These are phyloP conservation scores for Andrena cerasifolii DNA, from an alignment of 1,140 invertebrate genomes.

Conservation along the genomic window DNA sequence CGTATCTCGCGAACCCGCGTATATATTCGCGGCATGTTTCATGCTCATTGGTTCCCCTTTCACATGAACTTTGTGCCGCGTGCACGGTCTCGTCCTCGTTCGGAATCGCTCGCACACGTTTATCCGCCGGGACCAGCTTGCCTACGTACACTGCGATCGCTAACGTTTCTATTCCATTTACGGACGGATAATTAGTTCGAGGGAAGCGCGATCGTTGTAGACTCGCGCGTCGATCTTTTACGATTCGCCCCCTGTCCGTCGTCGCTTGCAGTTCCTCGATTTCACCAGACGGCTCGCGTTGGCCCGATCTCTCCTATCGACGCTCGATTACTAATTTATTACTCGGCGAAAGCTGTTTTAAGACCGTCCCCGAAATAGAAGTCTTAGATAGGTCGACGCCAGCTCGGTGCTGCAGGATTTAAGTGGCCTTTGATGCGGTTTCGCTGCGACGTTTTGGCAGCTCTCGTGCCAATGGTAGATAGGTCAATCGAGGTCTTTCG, in stretches of 20 bases:
- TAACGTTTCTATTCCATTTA: constrained; percentile 64
- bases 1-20: constrained; percentile 11
- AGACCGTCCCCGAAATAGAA: constrained; percentile 6
- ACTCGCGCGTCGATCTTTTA: constrained; percentile 46
- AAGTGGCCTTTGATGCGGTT: no score
- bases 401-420: background rate
- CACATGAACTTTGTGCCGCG: constrained; percentile 77
- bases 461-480: no score
- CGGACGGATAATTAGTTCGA: constrained; percentile 65
- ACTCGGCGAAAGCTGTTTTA: background rate
- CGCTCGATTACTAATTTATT: constrained; percentile 37
- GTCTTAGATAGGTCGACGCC: background rate
- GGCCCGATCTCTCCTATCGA: constrained; percentile 21
- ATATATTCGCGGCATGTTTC: constrained; percentile 71
- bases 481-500: background rate
- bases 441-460: no score
- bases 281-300: constrained; percentile 42
- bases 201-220: constrained; percentile 8
- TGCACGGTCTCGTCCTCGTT: constrained; percentile 75
- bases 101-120: constrained; percentile 26
- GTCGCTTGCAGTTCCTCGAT: constrained; percentile 22
- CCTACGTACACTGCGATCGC: constrained; percentile 37
- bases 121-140: constrained; percentile 32
- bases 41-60: constrained; percentile 77
- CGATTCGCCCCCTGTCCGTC: constrained; percentile 21